Percentiles rank a stretch among this genome's conserved stretches.
These are phyloP conservation scores for Siniperca knerii DNA, from an alignment of 2,113 vertebrate species.

Conservation along the genomic window DNA sequence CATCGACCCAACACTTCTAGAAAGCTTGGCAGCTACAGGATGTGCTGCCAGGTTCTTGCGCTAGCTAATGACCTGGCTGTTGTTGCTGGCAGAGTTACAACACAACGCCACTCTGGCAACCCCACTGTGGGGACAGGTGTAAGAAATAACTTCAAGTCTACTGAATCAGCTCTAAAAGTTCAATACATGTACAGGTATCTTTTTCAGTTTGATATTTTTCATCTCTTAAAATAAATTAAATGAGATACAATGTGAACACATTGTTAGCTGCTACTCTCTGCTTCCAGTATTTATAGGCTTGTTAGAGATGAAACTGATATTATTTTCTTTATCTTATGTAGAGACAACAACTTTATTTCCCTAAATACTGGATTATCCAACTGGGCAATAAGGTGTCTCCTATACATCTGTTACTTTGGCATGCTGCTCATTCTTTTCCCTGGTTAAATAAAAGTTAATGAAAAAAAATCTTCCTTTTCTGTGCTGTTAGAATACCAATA, in stretches of 20 bases:
- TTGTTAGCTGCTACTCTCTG: background rate
- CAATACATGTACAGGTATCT: background rate
- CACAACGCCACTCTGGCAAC: background rate
- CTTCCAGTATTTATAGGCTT: background rate
- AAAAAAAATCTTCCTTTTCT: background rate
- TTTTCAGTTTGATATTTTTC: background rate
- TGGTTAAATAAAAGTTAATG: background rate
- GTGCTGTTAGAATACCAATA: background rate
- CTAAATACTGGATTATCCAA: background rate
- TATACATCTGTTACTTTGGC: background rate
- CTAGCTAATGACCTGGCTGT: background rate
- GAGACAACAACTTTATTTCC: background rate
- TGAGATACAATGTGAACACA: background rate
- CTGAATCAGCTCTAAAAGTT: background rate
- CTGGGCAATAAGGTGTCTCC: background rate
- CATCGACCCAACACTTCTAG: background rate
- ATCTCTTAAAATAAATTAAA: background rate
- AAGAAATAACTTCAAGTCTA: background rate
- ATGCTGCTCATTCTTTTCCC: background rate
- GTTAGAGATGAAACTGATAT: background rate
- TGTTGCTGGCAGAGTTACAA: slow-evolving; percentile 8
- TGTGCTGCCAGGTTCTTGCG: slow-evolving; percentile 15
- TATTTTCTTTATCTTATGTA: background rate
- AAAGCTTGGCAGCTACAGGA: background rate
- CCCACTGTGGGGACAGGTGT: background rate